Evolutionary conservation across 2,797 vertebrate species (phyloP), one percentile per base, ranked within the genome.

Genomic region (Morelia viridis): DNA sequence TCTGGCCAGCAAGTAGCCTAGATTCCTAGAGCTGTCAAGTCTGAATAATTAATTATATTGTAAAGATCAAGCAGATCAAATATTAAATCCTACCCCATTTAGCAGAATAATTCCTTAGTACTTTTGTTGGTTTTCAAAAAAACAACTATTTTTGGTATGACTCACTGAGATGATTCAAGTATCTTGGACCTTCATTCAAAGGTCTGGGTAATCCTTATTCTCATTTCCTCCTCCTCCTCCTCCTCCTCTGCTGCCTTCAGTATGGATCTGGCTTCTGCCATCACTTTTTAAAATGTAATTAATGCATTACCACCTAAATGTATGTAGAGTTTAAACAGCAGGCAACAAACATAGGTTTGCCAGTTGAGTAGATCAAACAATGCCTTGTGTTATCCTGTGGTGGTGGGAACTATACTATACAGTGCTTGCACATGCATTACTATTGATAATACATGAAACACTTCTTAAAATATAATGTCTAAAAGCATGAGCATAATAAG

Each of bases 1-100:
- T 96, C 90, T 41, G 91, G 92, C 24, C 57, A 93, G 61, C 80
- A 92, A 94, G 56, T n/a, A 92, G 93, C 95, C 94, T 28, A 0
- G 0, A 93, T 93, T 95, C 88, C 80, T 92, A 80, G 92, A 92
- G 91, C 87, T 92, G 95, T 95, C 92, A 95, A 94, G 71, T 92
- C 95, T 87, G 94, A 92, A 95, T 60, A 94, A 95, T 93, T 96
- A 96, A 93, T 96, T 95, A 95, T 62, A 93, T 93, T 57, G 91
- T 93, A 94, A 95, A 95, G 93, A 93, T 96, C 93, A 96, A 95
- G 94, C 60, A 91, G 61, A 92, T 96, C 93, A 97, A 95, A 96
- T 95, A 91, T 26, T 93, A 94, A 92, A 94, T 94, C 93, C 89
- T 93, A 28, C 93, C 89, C 84, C 58, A 35, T 62, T 19, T 87